These are phyloP conservation scores for Gnathonemus echidnorhynchus DNA, from an alignment of 2,113 vertebrate genomes.

Conservation along the genomic window DNA sequence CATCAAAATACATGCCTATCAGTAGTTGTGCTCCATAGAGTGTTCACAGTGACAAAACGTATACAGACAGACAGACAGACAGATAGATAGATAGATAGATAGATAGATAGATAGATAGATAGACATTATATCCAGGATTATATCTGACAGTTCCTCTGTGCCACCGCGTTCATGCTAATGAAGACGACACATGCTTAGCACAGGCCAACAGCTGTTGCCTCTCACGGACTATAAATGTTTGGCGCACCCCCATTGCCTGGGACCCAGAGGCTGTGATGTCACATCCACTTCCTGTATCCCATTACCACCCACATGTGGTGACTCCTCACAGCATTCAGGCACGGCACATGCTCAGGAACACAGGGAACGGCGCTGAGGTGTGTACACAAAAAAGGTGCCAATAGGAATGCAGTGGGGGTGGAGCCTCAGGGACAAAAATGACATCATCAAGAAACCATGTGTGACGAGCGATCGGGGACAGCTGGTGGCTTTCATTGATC, in stretches of 20 bases:
- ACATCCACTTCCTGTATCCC: constrained; percentile 6
- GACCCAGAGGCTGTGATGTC: not conserved
- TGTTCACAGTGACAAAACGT: not conserved
- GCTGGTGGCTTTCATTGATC: not conserved
- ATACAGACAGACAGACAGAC: not conserved
- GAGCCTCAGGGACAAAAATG: not conserved
- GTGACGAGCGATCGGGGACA: not conserved
- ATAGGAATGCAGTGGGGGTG: not conserved
- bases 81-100: not conserved
- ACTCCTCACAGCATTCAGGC: not conserved
- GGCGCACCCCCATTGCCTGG: not conserved
- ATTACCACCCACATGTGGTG: constrained; percentile 1
- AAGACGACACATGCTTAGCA: not conserved
- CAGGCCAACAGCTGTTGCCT: constrained; percentile 15
- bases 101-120: not conserved
- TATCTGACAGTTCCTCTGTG: not conserved
- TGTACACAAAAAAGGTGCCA: not conserved
- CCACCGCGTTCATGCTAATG: not conserved
- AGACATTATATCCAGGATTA: not conserved
- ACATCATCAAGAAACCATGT: not conserved
- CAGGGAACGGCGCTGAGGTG: too few relatives aligned
- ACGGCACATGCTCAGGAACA: not conserved
- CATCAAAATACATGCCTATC: not conserved
- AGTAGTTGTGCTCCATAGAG: not conserved
- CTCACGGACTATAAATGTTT: not conserved